phyloP scores from a whole-genome alignment of 2,888 invertebrate genomes.

The Phyllotreta striolata region DNA sequence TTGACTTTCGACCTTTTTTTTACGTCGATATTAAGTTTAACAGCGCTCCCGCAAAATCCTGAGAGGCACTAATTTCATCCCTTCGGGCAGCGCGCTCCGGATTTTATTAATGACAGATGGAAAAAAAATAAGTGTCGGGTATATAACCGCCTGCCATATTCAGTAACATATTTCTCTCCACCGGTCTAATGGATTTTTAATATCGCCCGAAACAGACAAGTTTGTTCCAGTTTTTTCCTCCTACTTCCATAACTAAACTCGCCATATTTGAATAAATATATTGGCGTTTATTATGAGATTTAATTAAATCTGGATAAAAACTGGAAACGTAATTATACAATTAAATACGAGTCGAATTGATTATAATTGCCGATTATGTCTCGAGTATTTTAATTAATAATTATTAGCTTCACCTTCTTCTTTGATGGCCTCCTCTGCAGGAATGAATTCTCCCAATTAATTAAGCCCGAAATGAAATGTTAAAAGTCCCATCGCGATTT shows the following conservation, averaged over 20 bases:
- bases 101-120: constrained; percentile 18
- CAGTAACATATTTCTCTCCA: constrained; percentile 3
- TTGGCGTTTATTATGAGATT: too few relatives aligned
- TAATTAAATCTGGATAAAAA: too few relatives aligned
- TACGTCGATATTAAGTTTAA: constrained; percentile 13
- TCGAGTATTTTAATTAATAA: constrained; percentile 43
- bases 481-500: too few relatives aligned
- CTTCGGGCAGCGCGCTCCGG: constrained; percentile 3
- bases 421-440: constrained; percentile 37
- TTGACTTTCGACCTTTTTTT: constrained; percentile 26
- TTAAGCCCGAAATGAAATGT: not conserved
- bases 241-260: too few relatives aligned
- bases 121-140: constrained; percentile 14
- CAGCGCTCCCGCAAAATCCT: constrained; percentile 6
- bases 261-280: too few relatives aligned
- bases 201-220: not conserved
- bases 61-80: constrained; percentile 15
- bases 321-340: too few relatives aligned
- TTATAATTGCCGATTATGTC: not conserved
- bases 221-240: too few relatives aligned
- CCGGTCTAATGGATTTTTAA: constrained; percentile 11
- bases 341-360: too few relatives aligned
- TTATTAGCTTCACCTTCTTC: constrained; percentile 38
- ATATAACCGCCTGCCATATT: constrained; percentile 2
- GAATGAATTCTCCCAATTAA: constrained; percentile 40